Evolutionary conservation across 2,888 invertebrate species (phyloP).

Genomic region (Hydroisotoma schaefferi): DNA sequence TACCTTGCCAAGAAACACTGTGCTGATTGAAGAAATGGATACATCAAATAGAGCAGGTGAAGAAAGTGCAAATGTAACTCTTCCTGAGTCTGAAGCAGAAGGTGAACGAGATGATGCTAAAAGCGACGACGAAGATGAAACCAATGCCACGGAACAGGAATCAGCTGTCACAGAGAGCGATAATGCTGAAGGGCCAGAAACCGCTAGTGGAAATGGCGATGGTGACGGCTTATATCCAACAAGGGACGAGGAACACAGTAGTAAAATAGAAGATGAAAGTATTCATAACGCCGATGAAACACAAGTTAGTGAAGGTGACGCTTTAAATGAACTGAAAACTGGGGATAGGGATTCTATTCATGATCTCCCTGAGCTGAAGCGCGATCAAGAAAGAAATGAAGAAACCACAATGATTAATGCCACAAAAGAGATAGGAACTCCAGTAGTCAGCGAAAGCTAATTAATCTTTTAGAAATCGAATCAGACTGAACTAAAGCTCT

Average conservation of each 20-base stretch:
- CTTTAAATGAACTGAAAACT: no score
- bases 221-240: no score
- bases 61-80: constrained; percentile 9
- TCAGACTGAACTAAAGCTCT: no score
- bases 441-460: no score
- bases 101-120: neutral
- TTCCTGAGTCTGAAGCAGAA: neutral
- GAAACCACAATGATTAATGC: no score
- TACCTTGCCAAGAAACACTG: constrained; percentile 47
- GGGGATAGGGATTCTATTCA: no score
- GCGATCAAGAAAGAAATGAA: no score
- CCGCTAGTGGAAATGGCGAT: no score
- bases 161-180: neutral
- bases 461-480: no score
- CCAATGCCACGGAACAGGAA: neutral
- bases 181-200: neutral
- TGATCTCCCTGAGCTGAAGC: no score
- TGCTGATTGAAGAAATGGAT: constrained; percentile 46
- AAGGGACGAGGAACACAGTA: no score
- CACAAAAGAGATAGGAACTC: no score
- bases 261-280: neutral
- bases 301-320: neutral
- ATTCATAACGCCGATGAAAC: neutral
- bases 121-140: neutral
- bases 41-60: constrained; percentile 19